phyloP scores from a whole-genome alignment of 2,113 vertebrate species.

The Proterorhinus semilunaris region DNA sequence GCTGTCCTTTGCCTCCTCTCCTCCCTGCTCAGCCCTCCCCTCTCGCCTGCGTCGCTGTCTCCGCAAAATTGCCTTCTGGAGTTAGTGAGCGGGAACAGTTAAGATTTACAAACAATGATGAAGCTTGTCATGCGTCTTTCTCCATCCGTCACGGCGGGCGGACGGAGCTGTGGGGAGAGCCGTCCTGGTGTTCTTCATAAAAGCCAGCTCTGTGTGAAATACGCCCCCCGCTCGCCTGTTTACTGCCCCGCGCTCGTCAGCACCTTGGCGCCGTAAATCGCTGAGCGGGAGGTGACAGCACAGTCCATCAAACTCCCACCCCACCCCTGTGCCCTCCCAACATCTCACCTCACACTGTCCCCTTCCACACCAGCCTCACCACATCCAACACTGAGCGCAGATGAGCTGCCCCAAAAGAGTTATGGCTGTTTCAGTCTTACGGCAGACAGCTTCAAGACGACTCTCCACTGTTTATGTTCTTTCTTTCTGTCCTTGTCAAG shows the following conservation, averaged over 20 bases:
- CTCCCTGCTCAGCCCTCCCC: constrained; percentile 26
- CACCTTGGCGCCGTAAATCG: constrained; percentile 97
- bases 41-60: constrained; percentile 84
- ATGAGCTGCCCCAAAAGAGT: constrained; percentile 96
- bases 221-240: constrained; percentile 96
- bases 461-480: constrained; percentile 58
- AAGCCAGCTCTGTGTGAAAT: constrained; percentile 99
- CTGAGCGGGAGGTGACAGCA: constrained; percentile 93
- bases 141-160: constrained; percentile 96
- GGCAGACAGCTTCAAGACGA: constrained; percentile 83
- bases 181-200: constrained; percentile 99
- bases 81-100: constrained; percentile 99
- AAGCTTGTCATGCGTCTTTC: constrained; percentile 99
- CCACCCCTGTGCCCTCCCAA: constrained; percentile 54
- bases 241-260: constrained; percentile 98
- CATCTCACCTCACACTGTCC: constrained; percentile 53
- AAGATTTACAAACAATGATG: constrained; percentile 99
- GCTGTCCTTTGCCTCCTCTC: constrained; percentile 85
- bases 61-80: constrained; percentile 99
- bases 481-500: constrained; percentile 60
- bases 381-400: constrained; percentile 74
- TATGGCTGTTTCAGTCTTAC: constrained; percentile 94
- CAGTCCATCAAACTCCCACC: constrained; percentile 89
- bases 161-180: constrained; percentile 86
- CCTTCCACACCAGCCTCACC: constrained; percentile 11